phyloP scores from a whole-genome alignment of 2,113 vertebrate genomes.

The Coregonus clupeaformis region DNA sequence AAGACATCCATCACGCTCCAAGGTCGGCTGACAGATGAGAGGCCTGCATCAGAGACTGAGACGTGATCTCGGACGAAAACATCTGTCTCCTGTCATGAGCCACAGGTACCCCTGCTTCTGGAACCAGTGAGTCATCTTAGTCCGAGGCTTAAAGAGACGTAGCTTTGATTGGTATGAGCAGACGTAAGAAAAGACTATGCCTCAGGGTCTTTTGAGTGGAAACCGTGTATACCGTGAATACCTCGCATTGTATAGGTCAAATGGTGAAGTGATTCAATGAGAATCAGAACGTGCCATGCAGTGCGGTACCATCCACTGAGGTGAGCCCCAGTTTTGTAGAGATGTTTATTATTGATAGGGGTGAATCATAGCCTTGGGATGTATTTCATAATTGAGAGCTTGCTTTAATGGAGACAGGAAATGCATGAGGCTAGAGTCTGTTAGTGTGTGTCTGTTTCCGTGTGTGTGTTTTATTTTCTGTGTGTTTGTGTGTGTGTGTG shows the following conservation, averaged over 20 bases:
- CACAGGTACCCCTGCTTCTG: conserved; percentile 54
- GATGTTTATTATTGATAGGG: conserved; percentile 76
- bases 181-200: conserved; percentile 42
- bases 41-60: background rate
- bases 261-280: conserved; percentile 34
- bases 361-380: conserved; percentile 71
- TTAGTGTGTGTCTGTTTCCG: conserved; percentile 44
- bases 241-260: background rate
- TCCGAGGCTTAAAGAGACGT: conserved; percentile 41
- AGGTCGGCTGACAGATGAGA: conserved; percentile 14
- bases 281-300: conserved; percentile 61
- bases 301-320: conserved; percentile 61
- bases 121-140: conserved; percentile 34
- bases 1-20: conserved; percentile 32
- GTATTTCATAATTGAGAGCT: conserved; percentile 69
- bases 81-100: conserved; percentile 54
- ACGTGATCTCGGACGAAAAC: conserved; percentile 11
- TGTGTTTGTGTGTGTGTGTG: background rate
- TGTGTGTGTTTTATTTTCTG: background rate
- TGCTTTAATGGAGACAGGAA: conserved; percentile 73
- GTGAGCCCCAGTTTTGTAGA: conserved; percentile 61
- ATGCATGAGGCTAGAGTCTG: conserved; percentile 65
- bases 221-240: too few relatives aligned
- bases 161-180: conserved; percentile 37
- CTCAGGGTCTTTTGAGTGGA: conserved; percentile 5